phyloP scores from a whole-genome alignment of 2,888 invertebrate genomes.

The Drosophila maculinotata region DNA sequence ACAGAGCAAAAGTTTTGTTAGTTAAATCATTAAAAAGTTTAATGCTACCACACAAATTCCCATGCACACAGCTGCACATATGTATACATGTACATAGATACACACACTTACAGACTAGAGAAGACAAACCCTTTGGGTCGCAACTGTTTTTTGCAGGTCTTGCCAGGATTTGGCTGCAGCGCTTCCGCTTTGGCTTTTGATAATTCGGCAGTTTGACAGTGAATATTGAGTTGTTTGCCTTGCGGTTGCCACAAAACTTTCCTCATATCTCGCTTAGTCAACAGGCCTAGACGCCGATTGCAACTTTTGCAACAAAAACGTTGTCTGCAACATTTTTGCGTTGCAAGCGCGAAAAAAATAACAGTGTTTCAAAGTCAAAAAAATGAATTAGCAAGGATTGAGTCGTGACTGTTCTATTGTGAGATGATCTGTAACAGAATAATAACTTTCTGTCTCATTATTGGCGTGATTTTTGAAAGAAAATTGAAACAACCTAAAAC shows the following conservation, averaged over 20 bases:
- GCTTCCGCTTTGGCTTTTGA: conserved; percentile 41
- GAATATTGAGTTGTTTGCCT: conserved; percentile 44
- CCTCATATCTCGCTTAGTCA: conserved; percentile 57
- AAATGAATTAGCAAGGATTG: too few species aligned
- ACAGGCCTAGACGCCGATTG: conserved; percentile 48
- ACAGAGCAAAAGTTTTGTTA: conserved; percentile 82
- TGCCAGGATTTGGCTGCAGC: conserved; percentile 33
- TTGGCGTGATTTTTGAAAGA: too few species aligned
- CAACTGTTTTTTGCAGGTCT: conserved; percentile 14
- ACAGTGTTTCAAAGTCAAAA: conserved; percentile 4
- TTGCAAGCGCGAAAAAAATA: conserved; percentile 9
- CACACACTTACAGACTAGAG: neutral
- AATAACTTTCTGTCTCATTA: too few species aligned
- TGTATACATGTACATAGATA: neutral
- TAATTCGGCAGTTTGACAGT: conserved; percentile 23
- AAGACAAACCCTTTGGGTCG: conserved; percentile 8
- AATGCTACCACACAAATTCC: conserved; percentile 65
- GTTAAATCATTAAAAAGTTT: conserved; percentile 85
- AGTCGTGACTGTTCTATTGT: neutral
- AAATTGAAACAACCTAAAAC: too few species aligned
- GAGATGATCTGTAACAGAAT: neutral
- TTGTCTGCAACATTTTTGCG: conserved; percentile 37
- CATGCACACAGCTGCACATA: conserved; percentile 18
- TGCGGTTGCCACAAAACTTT: conserved; percentile 55
- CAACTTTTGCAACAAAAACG: conserved; percentile 27